Conservation (phyloP, 1,140 invertebrate genomes). For the Bemisia tabaci region DNA sequence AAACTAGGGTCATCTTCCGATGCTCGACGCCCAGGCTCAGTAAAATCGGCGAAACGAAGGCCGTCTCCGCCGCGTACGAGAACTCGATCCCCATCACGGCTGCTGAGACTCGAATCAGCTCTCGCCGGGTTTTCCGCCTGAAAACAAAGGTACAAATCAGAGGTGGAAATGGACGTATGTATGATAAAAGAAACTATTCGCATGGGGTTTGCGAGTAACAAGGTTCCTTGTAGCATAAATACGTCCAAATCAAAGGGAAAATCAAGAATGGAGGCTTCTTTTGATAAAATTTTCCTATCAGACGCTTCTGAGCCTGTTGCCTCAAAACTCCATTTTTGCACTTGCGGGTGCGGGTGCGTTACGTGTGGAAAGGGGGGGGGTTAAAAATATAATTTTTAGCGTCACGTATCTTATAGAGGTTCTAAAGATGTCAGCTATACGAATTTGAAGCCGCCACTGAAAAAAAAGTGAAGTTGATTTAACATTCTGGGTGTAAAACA, state of each 20-base stretch:
- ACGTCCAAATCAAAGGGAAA: neutral
- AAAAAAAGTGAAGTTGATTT: too few relatives aligned
- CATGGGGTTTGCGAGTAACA: too few relatives aligned
- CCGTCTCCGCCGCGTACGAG: conserved; percentile 92
- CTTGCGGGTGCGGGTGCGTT: neutral
- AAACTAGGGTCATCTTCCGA: conserved; percentile 86
- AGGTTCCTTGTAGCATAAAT: too few relatives aligned
- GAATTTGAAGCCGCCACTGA: neutral
- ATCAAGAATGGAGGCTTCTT: too few relatives aligned
- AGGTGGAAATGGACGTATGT: too few relatives aligned
- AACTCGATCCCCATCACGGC: conserved; percentile 96
- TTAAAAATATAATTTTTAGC: neutral
- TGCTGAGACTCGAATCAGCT: conserved; percentile 75
- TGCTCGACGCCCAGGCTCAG: conserved; percentile 84
- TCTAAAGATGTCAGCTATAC: neutral
- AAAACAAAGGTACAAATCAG: conserved; percentile 21
- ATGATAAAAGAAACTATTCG: too few relatives aligned
- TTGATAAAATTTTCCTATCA: too few relatives aligned
- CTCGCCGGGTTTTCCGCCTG: conserved; percentile 63
- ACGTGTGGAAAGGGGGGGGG: neutral
- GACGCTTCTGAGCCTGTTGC: too few relatives aligned
- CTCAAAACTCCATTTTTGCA: too few relatives aligned
- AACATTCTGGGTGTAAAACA: too few relatives aligned
- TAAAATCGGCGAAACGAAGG: conserved; percentile 88
- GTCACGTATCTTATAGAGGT: neutral